Evolutionary conservation across 2,113 vertebrate species (phyloP).

Genomic region (Gymnorhina tibicen): DNA sequence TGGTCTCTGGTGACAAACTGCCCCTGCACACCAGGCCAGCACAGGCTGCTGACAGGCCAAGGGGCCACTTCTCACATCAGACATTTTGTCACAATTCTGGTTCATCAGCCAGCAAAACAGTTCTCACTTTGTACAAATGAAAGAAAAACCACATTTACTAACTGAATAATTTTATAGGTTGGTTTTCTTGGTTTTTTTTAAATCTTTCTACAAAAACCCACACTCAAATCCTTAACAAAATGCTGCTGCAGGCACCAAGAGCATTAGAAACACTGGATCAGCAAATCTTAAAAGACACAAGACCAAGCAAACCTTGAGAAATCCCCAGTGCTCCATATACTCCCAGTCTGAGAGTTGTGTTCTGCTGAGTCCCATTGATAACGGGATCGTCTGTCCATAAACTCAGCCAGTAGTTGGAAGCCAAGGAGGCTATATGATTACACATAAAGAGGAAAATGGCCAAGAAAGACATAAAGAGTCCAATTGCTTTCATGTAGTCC

Average conservation of each 20-base stretch:
- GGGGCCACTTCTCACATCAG: background rate
- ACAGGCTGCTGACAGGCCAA: background rate
- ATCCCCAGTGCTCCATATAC: conserved; percentile 89
- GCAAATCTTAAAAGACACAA: background rate
- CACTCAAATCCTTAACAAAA: background rate
- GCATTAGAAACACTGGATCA: background rate
- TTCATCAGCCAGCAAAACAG: background rate
- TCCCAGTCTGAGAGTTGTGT: conserved; percentile 79
- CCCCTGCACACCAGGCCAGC: background rate
- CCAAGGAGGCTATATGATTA: conserved; percentile 82
- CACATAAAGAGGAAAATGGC: conserved; percentile 86
- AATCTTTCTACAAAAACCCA: background rate
- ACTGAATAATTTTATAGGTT: background rate
- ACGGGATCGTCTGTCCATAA: conserved; percentile 93
- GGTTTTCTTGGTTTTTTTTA: background rate
- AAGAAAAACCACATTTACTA: background rate
- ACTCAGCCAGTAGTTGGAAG: conserved; percentile 96
- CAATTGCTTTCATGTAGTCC: conserved; percentile 92
- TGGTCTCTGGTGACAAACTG: background rate
- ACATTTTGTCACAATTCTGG: background rate
- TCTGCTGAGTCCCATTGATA: conserved; percentile 87
- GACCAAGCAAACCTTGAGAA: conserved; percentile 81
- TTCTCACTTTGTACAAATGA: background rate
- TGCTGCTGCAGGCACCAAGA: background rate
- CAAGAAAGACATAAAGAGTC: conserved; percentile 79